Evolutionary conservation across 2,888 invertebrate genomes (phyloP), one percentile per base, ranked within the genome.

Genomic region (Nudaria mundana): DNA sequence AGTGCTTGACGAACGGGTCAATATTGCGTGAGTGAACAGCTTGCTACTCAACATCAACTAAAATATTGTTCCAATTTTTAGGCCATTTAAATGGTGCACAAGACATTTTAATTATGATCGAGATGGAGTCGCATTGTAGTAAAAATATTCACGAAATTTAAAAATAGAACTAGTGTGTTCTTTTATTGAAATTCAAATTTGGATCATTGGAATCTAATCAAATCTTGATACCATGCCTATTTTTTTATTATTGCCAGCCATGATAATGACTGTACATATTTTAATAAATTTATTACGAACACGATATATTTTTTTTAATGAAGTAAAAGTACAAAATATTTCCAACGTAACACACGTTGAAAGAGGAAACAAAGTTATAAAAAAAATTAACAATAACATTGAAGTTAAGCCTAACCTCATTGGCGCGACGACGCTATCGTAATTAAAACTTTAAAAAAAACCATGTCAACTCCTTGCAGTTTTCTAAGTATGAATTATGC

Each of bases 401-500:
- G 25, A 53, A 51, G 56, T 48, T 55, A 51, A 49, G 48, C 55
- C 53, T 61, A 53, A 60, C 57, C 55, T 67, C 63, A 70, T 65
- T 66, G 63, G 58, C 32, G 64, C 64, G 59, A 61, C 58, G 57
- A 64, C 57, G 62, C 59, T 61, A 57, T 63, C 56, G 60, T 68
- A 72, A 71, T 69, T 66, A 66, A 66, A 67, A 65, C 37, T 55
- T 50, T 16, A 66, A 66, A 63, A 68, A 74, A 65, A 61, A 71
- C 61, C 66, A 78, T 76, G 82, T 82, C 84, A 85, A 80, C 84
- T 87, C 84, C 87, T 86, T 85, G 75, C 84, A 79, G 74, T 85
- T 80, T 82, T 76, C 81, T 86, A 86, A 87, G 86, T 87, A 87
- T 84, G 83, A 88, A 88, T 88, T 88, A 88, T 87, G 81, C 85